phyloP scores from a whole-genome alignment of 2,113 vertebrate species.

The Onychorhynchus coronatus region DNA sequence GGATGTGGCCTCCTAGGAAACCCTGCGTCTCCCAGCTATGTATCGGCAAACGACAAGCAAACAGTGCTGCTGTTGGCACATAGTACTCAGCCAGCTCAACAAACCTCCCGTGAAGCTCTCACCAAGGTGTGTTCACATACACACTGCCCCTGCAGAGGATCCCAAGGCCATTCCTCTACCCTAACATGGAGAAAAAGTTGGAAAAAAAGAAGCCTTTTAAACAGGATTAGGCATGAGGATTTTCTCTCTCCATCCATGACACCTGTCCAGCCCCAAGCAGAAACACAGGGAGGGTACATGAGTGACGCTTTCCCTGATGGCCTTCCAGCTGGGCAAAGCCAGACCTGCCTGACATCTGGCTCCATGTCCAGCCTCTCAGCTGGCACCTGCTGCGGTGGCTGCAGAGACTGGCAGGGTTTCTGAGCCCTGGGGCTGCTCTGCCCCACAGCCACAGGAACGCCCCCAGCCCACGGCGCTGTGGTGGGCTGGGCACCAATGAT shows the following conservation, averaged over 20 bases:
- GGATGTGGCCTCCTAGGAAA: background rate
- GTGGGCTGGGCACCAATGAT: background rate
- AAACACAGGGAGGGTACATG: background rate
- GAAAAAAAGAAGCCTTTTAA: background rate
- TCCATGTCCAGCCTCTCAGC: background rate
- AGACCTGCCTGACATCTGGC: accelerated
- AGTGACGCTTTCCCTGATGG: background rate
- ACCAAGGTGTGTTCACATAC: background rate
- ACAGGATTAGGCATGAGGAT: background rate
- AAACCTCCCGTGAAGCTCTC: background rate
- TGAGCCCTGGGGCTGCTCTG: background rate
- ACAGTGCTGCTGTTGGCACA: background rate
- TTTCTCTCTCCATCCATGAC: background rate
- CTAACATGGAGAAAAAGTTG: background rate
- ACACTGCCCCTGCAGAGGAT: background rate
- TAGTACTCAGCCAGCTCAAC: background rate
- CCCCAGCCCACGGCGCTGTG: accelerated
- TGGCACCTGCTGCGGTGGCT: background rate
- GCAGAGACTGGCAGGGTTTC: background rate
- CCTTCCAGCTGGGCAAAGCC: background rate
- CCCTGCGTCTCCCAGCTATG: background rate
- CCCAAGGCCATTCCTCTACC: background rate
- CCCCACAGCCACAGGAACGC: background rate
- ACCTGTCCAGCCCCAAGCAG: background rate
- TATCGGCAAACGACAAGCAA: background rate